Evolutionary conservation across 2,113 vertebrate genomes (phyloP), one percentile per base, ranked within the genome.

Genomic region (Mirounga angustirostris): DNA sequence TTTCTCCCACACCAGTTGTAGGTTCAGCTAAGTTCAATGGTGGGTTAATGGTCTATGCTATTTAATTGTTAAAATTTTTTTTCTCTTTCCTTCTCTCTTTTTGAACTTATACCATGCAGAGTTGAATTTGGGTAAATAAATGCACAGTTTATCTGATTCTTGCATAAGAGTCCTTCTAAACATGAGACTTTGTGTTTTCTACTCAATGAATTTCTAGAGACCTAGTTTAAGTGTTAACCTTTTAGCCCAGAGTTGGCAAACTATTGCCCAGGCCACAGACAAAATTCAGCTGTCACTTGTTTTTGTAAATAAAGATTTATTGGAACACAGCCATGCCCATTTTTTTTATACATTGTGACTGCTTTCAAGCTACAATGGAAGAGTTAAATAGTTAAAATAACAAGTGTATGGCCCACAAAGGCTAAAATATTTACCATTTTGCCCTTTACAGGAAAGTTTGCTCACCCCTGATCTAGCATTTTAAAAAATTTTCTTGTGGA

Each of bases 271-370:
- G 19, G 63, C 36, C 21, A 40, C 28, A 74, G 65, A 78, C n/a
- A 30, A 82, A 11, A 73, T 87, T 40, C 13, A 9, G 18, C 19
- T 7, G 4, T 52, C 78, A 9, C 28, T 46, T 95, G 61, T 82
- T 85, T 63, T 91, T 78, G 18, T 92, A 43, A 86, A 63, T 88
- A 78, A 88, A 83, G 2, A 69, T 97, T 90, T 86, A 79, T 58
- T 87, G 28, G 40, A 46, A 83, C 8, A 71, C 4, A 69, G 50
- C 74, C 26, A 65, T 33, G 13, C 4, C 6, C 16, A 50, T 54
- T 65, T 33, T 9, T 10, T 74, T 56, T 54, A 65, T 74, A 93
- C 1, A 19, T 10, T 33, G 10, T 73, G 12, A 22, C 13, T 83
- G 36, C 30, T 10, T 84, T 65, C 52, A 33, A 65, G 50, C 4